Base-by-base conservation (phyloP, 2,113 vertebrate species). In the Probosciger aterrimus region DNA sequence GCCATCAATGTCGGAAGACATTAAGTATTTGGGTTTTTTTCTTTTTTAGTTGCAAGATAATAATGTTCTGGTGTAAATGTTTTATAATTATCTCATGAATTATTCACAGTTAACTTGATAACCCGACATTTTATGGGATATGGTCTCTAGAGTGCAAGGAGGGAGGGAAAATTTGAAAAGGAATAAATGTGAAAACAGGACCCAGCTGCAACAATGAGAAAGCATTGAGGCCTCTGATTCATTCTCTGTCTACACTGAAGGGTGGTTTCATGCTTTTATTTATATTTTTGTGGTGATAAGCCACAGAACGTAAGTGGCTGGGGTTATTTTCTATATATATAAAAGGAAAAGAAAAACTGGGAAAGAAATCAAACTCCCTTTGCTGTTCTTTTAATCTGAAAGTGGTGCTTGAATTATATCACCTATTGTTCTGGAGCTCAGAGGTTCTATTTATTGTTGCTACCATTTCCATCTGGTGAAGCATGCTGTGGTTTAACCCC, bases 71-170 rank as follows among this genome's bases (percentile, higher is more conserved):
- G 68, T 93, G 84, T 96, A 95, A 97, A 97, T 97, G 94, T 97
- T 97, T 97, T 95, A 97, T 97, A 97, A 97, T 97, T 94, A 86
- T 44, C 76, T 97, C 77, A 97, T 97, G 88, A 93, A 97, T 97
- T 97, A 97, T 96, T 97, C 95, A 97, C 83, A 33, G 76, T 57
- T 93, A 93, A 92, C 92, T 96, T 90, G 90, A 94, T 96, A 95
- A 93, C 88, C 63, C 3, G 0, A 62, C 86, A 50, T 92, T 97
- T 96, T 94, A 95, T 85, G 88, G 94, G 90, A 85, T 97, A 31
- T 82, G 31, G 77, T 89, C 91, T 96, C 93, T 46, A 33, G 86
- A 95, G 95, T 77, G 63, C 82, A 80, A 81, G 33, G 49, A 64
- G 65, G 23, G 81, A 74, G 80, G 73, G 82, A 89, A 93, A 95